These are phyloP conservation scores for Omphaloscelis lunosa DNA, from an alignment of 2,888 invertebrate species.

Conservation along the genomic window DNA sequence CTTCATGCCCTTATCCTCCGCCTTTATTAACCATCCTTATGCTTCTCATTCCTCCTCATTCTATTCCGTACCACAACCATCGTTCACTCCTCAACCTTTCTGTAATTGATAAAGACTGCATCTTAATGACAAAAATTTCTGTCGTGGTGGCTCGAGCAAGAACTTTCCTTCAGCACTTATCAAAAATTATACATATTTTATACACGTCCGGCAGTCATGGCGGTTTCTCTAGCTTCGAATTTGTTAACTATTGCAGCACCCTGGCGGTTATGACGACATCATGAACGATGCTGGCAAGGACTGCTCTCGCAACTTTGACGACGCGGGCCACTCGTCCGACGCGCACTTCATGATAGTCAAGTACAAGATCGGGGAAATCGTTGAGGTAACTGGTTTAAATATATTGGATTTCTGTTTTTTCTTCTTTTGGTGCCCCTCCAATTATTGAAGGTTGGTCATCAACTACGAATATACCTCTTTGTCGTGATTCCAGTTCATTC, in stretches of 20 bases:
- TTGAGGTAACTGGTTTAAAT: slow-evolving; percentile 83
- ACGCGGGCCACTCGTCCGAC: slow-evolving; percentile 92
- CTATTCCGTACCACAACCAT: neutral
- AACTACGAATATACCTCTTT: neutral
- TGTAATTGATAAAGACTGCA: neutral
- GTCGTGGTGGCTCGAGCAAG: too few relatives aligned
- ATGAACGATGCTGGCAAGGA: slow-evolving; percentile 93
- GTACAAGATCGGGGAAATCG: slow-evolving; percentile 92
- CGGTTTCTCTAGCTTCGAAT: neutral
- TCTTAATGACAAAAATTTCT: neutral
- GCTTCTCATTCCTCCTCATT: neutral
- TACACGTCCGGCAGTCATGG: neutral
- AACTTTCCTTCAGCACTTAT: neutral
- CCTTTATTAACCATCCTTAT: neutral
- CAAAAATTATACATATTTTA: neutral
- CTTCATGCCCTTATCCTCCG: too few relatives aligned
- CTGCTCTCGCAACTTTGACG: slow-evolving; percentile 91
- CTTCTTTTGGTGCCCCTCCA: neutral
- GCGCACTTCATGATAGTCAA: slow-evolving; percentile 90
- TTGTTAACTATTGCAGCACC: slow-evolving; percentile 89
- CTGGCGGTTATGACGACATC: slow-evolving; percentile 92
- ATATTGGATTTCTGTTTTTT: neutral
- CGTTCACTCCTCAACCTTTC: neutral
- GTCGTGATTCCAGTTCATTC: neutral
- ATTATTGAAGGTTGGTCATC: neutral